Conservation (phyloP, 2,888 invertebrate genomes). For the Nymphalis urticae region DNA sequence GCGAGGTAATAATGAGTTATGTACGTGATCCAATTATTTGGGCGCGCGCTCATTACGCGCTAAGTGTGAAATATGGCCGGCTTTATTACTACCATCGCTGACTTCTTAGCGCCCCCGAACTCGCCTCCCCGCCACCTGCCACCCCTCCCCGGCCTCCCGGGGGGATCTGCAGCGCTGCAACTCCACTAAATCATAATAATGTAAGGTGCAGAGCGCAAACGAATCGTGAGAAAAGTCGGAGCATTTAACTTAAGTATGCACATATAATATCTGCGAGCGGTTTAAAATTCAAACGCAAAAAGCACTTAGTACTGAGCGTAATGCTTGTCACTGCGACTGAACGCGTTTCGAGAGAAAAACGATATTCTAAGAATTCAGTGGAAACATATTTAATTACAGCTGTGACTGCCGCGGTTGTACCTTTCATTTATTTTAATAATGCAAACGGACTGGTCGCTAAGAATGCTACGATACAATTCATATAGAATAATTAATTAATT, state of each 20-base stretch:
- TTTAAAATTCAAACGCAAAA: constrained; percentile 28
- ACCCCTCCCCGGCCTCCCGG: constrained; percentile 33
- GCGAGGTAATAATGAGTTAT: constrained; percentile 83
- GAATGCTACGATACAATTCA: constrained; percentile 15
- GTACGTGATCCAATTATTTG: constrained; percentile 83
- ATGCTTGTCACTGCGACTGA: constrained; percentile 17
- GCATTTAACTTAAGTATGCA: constrained; percentile 37
- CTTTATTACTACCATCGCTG: constrained; percentile 77
- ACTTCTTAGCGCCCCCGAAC: constrained; percentile 48
- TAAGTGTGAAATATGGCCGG: constrained; percentile 82
- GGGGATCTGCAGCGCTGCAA: constrained; percentile 69
- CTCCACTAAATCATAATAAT: constrained; percentile 78
- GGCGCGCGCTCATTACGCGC: constrained; percentile 82
- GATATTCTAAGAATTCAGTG: constrained; percentile 30
- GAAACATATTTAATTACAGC: constrained; percentile 34
- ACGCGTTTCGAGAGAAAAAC: constrained; percentile 29
- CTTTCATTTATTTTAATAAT: constrained; percentile 28
- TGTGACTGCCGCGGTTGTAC: constrained; percentile 14
- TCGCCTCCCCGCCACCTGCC: constrained; percentile 32
- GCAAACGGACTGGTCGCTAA: constrained; percentile 14
- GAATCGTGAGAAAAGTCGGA: constrained; percentile 42
- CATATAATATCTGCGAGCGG: constrained; percentile 12
- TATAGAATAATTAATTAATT: constrained; percentile 19
- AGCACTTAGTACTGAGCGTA: constrained; percentile 19
- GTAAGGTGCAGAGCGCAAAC: constrained; percentile 63